Conservation (phyloP, 2,888 invertebrate genomes). For the Crocallis elinguaria region DNA sequence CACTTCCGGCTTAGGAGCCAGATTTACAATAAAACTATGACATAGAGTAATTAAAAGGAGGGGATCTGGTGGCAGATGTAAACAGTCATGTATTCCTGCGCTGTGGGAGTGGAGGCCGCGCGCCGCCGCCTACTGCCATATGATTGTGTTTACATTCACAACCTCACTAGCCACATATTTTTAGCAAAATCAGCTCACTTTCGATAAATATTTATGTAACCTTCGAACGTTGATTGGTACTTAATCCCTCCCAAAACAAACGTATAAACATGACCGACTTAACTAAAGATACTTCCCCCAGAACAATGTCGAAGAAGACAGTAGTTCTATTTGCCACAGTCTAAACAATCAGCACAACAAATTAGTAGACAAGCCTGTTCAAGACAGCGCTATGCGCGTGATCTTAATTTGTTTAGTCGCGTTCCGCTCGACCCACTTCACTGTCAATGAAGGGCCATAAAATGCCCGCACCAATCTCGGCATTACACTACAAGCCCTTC, state of each 20-base stretch:
- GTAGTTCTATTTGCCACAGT: slow-evolving; percentile 25
- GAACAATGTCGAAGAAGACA: slow-evolving; percentile 27
- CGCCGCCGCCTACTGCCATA: slow-evolving; percentile 55
- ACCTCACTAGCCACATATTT: slow-evolving; percentile 58
- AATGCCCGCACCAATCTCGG: slow-evolving; percentile 55
- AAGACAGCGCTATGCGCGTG: slow-evolving; percentile 43
- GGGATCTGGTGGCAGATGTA: slow-evolving; percentile 61
- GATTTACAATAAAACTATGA: slow-evolving; percentile 37
- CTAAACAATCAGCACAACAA: slow-evolving; percentile 36
- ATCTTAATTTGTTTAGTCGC: slow-evolving; percentile 69
- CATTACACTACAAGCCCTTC: slow-evolving; percentile 41
- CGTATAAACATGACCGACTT: slow-evolving; percentile 18
- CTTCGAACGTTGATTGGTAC: slow-evolving; percentile 26
- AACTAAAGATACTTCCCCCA: slow-evolving; percentile 8
- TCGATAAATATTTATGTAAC: slow-evolving; percentile 29
- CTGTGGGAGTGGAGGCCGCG: slow-evolving; percentile 70
- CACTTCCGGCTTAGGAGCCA: slow-evolving; percentile 30
- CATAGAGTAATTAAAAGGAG: slow-evolving; percentile 49
- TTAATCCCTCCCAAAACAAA: slow-evolving; percentile 16
- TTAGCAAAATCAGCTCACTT: slow-evolving; percentile 49
- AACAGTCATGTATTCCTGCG: slow-evolving; percentile 76
- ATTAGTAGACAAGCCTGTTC: slow-evolving; percentile 34
- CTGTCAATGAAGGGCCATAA: slow-evolving; percentile 68
- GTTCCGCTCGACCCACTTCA: slow-evolving; percentile 71
- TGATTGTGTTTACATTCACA: slow-evolving; percentile 62